Evolutionary conservation across 2,888 invertebrate species (phyloP).

Genomic region (Tanypteryx hageni): DNA sequence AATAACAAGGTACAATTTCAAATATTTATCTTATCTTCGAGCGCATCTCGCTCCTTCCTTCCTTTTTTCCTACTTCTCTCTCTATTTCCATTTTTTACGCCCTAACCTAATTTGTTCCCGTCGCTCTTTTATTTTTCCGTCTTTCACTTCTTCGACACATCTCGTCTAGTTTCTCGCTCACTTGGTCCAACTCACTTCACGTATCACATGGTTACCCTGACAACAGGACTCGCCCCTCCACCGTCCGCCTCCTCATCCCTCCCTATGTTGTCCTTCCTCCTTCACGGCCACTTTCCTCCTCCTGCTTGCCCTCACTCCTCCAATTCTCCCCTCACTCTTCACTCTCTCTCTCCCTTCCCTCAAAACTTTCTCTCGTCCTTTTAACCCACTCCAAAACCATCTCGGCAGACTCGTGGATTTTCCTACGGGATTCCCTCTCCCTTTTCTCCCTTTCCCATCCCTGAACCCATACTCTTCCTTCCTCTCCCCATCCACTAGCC

Average conservation of each 20-base stretch:
- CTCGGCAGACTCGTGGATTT: background rate
- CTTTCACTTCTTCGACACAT: background rate
- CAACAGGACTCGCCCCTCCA: background rate
- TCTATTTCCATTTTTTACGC: background rate
- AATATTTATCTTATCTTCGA: constrained; percentile 45
- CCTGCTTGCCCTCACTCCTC: background rate
- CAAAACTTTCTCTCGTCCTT: background rate
- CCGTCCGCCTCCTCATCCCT: background rate
- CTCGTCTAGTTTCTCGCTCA: background rate
- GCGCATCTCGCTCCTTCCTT: background rate
- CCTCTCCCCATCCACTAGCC: background rate
- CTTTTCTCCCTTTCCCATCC: background rate
- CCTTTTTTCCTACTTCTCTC: background rate
- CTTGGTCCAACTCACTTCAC: background rate
- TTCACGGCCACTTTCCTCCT: background rate
- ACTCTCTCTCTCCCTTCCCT: background rate
- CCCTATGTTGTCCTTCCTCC: background rate
- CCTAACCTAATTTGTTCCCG: constrained; percentile 37
- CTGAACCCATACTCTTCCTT: background rate
- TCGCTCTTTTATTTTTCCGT: constrained; percentile 6
- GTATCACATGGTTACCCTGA: background rate
- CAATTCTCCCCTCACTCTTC: background rate
- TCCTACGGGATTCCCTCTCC: background rate
- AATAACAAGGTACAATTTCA: constrained; percentile 28
- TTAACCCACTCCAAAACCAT: background rate